Evolutionary conservation across 2,888 invertebrate species (phyloP), one percentile per base, ranked within the genome.

Genomic region (Anthoptus insignis): DNA sequence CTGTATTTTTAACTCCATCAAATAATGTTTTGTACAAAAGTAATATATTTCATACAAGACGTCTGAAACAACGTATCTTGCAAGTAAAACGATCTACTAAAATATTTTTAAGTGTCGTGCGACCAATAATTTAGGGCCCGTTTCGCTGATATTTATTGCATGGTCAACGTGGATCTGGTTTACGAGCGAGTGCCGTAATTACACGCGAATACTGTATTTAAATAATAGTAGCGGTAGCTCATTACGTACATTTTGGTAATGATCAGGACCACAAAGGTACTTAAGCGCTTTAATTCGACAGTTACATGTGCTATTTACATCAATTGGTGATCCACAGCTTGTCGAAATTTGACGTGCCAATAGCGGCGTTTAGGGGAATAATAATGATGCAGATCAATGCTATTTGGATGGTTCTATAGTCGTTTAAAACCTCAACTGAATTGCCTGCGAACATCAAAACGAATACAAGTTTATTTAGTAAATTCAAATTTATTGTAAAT

Each of bases 111-210:
- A 83, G 76, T 80, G 85, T 84, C 87, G 73, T 80, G 83, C 81
- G 86, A 78, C 78, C 79, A 80, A 86, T 88, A 86, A 83, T 84
- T 87, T 81, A 81, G 78, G 72, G 74, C 78, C 77, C 80, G 83
- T 83, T 86, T 81, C 79, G 75, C 79, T 77, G 81, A 83, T 87
- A 87, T 89, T 88, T 87, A 85, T 86, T 79, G 83, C 77, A 77
- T 78, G 83, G 86, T 87, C 81, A 83, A 77, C 78, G 77, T 82
- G 79, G 80, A 79, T 77, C 81, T 80, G 83, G 79, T 82, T 85
- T 84, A 77, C 78, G 80, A 78, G 76, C 77, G 77, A 79, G 76
- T 79, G 81, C 76, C 77, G 75, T 80, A 81, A 80, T 77, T 81
- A 81, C 78, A 75, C 73, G 75, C 72, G 73, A 69, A 76, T 72